A percentile compares a stretch with the other conserved stretches of the same genome.
These are phyloP conservation scores for Malurus alboscapulatus DNA, from an alignment of 2,113 vertebrate genomes.

Conservation along the genomic window DNA sequence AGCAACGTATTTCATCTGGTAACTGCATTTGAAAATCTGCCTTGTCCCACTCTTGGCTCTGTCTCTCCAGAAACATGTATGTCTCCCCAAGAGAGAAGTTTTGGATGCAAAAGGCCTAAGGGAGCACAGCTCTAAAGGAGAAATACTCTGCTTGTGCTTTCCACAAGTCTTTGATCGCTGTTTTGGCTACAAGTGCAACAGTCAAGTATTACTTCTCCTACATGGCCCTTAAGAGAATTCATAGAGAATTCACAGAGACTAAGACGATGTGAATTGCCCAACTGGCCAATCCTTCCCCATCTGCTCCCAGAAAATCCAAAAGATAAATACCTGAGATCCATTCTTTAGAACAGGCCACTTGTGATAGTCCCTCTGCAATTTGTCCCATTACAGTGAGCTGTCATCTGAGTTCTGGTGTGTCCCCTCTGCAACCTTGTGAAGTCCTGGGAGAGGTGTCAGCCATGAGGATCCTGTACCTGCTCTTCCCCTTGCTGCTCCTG, in stretches of 20 bases:
- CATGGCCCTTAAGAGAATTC: not conserved
- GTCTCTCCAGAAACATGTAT: not conserved
- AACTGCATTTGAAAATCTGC: not conserved
- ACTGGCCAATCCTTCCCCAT: not conserved
- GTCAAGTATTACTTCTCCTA: not conserved
- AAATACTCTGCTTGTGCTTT: not conserved
- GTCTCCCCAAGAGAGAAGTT: not conserved
- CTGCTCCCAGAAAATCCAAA: not conserved
- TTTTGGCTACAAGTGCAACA: not conserved
- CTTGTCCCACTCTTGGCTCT: not conserved
- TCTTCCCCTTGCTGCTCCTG: not conserved
- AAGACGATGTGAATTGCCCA: not conserved
- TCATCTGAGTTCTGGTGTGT: not conserved
- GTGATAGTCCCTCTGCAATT: not conserved
- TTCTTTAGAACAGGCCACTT: not conserved
- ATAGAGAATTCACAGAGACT: not conserved
- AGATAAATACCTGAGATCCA: not conserved
- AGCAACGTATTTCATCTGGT: rapidly evolving
- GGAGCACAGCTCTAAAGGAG: not conserved
- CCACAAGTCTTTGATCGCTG: not conserved
- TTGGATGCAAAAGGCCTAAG: not conserved
- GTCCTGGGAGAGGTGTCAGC: rapidly evolving
- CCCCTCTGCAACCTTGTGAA: not conserved
- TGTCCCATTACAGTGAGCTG: not conserved
- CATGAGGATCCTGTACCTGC: slow-evolving; percentile 25